Evolutionary conservation across 1,140 invertebrate species (phyloP).

Genomic region (Trichonephila inaurata): DNA sequence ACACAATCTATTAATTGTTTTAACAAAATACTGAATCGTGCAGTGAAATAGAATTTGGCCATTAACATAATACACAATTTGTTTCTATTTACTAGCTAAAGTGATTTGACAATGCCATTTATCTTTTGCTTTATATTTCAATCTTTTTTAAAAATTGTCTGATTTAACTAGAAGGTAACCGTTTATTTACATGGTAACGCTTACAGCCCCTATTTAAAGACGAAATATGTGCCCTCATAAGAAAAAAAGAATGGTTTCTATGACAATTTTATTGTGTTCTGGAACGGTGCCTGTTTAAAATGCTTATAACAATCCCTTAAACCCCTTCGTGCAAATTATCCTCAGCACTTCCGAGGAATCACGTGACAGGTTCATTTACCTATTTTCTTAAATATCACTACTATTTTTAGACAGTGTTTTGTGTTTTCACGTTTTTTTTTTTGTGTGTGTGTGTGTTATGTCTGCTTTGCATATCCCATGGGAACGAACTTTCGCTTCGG

Average conservation of each 20-base stretch:
- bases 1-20: too few relatives aligned
- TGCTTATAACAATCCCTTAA: constrained; percentile 4
- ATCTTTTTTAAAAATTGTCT: background rate
- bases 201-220: too few relatives aligned
- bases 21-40: too few relatives aligned
- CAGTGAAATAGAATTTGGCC: too few relatives aligned
- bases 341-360: background rate
- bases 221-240: too few relatives aligned
- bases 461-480: background rate
- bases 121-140: background rate
- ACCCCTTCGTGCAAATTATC: background rate
- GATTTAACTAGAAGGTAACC: too few relatives aligned
- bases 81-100: too few relatives aligned
- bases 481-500: background rate
- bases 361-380: constrained; percentile 27
- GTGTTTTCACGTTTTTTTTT: background rate
- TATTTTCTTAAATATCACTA: background rate
- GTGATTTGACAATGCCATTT: too few relatives aligned
- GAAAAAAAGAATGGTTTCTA: background rate
- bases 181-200: background rate
- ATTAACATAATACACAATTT: too few relatives aligned
- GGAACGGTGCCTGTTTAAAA: background rate
- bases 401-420: background rate
- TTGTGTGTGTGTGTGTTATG: background rate
- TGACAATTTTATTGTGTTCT: constrained; percentile 22